phyloP scores from a whole-genome alignment of 2,797 vertebrate species.

The Cossypha caffra region DNA sequence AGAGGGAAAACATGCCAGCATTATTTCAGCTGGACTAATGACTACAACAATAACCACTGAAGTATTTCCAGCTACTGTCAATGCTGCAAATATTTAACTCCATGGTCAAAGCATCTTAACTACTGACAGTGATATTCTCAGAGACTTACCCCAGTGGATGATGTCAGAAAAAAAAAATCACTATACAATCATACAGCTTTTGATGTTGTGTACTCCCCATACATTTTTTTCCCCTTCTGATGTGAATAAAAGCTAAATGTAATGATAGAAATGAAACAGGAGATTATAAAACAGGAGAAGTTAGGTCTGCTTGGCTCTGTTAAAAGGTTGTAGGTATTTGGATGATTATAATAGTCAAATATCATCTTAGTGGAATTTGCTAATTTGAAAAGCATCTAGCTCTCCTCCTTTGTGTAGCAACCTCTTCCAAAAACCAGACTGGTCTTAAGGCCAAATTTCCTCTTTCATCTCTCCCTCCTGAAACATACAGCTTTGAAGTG shows the following conservation, averaged over 20 bases:
- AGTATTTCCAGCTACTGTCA: conserved; percentile 55
- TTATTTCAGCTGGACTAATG: conserved; percentile 51
- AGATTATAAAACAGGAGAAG: background rate
- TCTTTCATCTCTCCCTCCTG: background rate
- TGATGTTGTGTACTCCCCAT: background rate
- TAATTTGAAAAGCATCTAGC: background rate
- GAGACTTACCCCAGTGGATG: background rate
- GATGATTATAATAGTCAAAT: background rate
- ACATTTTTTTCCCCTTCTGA: background rate
- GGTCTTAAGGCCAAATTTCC: background rate
- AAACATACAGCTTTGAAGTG: background rate
- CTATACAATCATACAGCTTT: background rate
- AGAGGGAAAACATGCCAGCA: conserved; percentile 44
- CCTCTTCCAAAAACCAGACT: background rate
- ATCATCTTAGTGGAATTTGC: background rate
- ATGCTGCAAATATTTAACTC: conserved; percentile 10
- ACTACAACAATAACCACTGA: conserved; percentile 42
- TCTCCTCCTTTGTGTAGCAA: background rate
- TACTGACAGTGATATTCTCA: background rate
- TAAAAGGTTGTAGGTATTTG: background rate
- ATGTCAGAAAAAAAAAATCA: background rate
- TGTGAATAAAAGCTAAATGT: background rate
- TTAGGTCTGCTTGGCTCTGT: background rate
- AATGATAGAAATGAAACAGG: background rate
- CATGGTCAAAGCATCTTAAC: background rate